Evolutionary conservation across 2,888 invertebrate species (phyloP), one percentile per base, ranked within the genome.

Genomic region (Noctua janthina): DNA sequence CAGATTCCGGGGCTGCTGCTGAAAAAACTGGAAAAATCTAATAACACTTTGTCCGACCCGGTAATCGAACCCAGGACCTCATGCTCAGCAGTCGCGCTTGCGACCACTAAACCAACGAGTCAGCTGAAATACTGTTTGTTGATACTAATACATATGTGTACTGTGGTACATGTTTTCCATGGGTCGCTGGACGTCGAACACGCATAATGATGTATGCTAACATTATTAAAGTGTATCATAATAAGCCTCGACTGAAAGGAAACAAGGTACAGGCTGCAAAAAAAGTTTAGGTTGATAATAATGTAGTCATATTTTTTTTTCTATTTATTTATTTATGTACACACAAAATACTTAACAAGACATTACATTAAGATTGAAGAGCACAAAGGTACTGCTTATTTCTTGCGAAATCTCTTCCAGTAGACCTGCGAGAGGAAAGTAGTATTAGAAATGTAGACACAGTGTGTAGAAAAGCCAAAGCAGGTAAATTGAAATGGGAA

Each of bases 151-250:
- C 10, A 8, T 43, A 15, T 15, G n/a, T 68, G n/a, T 68, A 68
- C 68, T 68, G 68, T 68, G 68, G 68, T 20, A 88, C 92, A 94
- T 94, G 94, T 93, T 92, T 90, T 75, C 87, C 88, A 91, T 91
- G 94, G 91, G 90, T 91, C 87, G 93, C 92, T 92, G 94, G 94
- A 93, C 95, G 91, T n/a, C 77, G 90, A 88, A 92, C 92, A 93
- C 91, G 92, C 92, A 95, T 95, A 95, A 96, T 94, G 95, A 95
- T 95, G 94, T 95, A 93, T 94, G 94, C 94, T 92, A 91, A 94
- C 94, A 91, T 94, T 93, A 94, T 92, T 94, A 93, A 93, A 94
- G 92, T 93, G 92, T 94, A 95, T 92, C 90, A 92, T 95, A 95
- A 95, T 95, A 95, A 95, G 93, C 91, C 89, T 87, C 89, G 87